Base-by-base conservation (phyloP, 2,888 invertebrate species). In the Amorpha juglandis region DNA sequence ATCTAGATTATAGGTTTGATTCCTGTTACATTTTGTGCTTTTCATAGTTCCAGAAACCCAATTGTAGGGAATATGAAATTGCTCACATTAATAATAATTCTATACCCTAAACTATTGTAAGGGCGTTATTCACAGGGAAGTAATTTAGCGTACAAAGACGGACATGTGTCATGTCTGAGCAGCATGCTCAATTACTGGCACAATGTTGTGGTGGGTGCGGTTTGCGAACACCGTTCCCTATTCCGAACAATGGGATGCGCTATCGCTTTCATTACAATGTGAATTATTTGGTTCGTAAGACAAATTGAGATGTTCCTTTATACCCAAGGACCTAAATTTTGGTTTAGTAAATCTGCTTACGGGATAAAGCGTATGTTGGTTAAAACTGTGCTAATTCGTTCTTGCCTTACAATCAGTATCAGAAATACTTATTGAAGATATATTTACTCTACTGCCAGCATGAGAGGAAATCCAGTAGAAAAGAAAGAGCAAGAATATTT, bases 181-280 rank as follows among this genome's bases (percentile, higher is more conserved):
- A 73, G 68, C 71, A 75, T 70, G 70, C 73, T 71, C 74, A 78
- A 78, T 82, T 79, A 81, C 74, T 74, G 71, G 71, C 38, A 71
- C 72, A 72, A 73, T 73, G 74, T 70, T 70, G 71, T 67, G 71
- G 74, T 68, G 67, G 63, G 69, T 68, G 66, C 62, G 65, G 72
- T 67, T 71, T 70, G 68, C 73, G 71, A 71, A 71, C 71, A 70
- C 73, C 71, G 72, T 72, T 74, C 71, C 68, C 68, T 69, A 33
- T 62, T 33, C 33, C 35, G 45, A 67, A 67, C 67, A 67, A 67
- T 67, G 45, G 58, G 45, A 58, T 21, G 48, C 71, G 72, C 72
- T 74, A 69, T 70, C 70, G 69, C 70, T 63, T 67, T 58, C 63
- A 58, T 67, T 66, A 70, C 69, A 69, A 69, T 62, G 62, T 63